These are phyloP conservation scores for Fistularia commersonii DNA, from an alignment of 2,797 vertebrate genomes.

Conservation along the genomic window DNA sequence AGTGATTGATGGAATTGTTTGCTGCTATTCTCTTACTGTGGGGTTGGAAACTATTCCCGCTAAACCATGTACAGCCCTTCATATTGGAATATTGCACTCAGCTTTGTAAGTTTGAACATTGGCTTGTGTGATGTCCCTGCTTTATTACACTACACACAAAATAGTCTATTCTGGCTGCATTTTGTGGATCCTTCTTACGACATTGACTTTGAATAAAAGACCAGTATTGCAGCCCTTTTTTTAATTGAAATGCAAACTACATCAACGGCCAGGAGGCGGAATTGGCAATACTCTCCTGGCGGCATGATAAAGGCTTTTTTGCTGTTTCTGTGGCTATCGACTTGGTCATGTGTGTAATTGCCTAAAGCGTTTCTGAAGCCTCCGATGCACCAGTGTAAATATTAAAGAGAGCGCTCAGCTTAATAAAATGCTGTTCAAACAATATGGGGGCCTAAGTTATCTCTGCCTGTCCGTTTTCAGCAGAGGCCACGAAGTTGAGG, in stretches of 20 bases:
- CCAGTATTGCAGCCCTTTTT: constrained; percentile 55
- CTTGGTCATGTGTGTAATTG: constrained; percentile 78
- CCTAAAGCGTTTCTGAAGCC: constrained; percentile 74
- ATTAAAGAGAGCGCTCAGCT: constrained; percentile 68
- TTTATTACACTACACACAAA: constrained; percentile 58
- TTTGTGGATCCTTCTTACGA: constrained; percentile 62
- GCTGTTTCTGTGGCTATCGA: constrained; percentile 73
- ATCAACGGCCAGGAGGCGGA: constrained; percentile 66
- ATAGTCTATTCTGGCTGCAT: constrained; percentile 51
- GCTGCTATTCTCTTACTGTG: no score
- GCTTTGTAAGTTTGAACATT: constrained; percentile 41
- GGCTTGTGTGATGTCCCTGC: constrained; percentile 48
- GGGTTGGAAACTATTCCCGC: not conserved
- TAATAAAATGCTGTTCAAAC: constrained; percentile 82
- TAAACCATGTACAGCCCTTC: constrained; percentile 3
- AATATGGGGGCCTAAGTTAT: constrained; percentile 72
- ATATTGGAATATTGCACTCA: constrained; percentile 17
- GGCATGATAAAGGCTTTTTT: constrained; percentile 72
- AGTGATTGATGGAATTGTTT: no score
- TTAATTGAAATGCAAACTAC: constrained; percentile 85
- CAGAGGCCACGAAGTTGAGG: constrained; percentile 30
- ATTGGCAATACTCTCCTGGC: constrained; percentile 68
- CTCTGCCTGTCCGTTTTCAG: constrained; percentile 61
- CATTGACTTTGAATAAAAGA: constrained; percentile 75
- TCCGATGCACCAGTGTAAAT: constrained; percentile 75